Base-by-base conservation (phyloP, 92 coral and sea anemone species). In the Zoanthus gigantus region DNA sequence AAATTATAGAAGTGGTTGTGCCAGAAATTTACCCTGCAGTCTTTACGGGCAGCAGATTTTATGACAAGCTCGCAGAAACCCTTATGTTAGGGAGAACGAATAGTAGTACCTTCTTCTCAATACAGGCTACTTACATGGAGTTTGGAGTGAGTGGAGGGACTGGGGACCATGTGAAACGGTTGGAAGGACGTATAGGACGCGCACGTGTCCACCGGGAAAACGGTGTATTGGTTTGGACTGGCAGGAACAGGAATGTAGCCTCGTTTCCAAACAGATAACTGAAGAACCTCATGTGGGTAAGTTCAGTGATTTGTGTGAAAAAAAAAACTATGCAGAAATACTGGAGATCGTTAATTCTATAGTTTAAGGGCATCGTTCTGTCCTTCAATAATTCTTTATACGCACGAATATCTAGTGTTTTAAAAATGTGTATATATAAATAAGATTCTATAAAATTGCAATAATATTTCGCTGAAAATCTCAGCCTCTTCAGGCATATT, bases 101-200 rank as follows among this genome's bases (percentile, higher is more conserved):
- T 60, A 5, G 18, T 63, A 30, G 9, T 34, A 46, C 16, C 15
- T 60, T 23, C 12, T 60, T 83, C 74, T 78, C 12, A 72, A 83
- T 3, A 76, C 83, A 63, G 87, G 88, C 0, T 75, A 77, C 28
- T 87, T 79, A 8, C 88, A 86, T 5, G 94, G 90, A 2, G 60
- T 68, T 81, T 91, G 92, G 94, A 79, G 86, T 32, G 45, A 23
- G 82, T 91, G 94, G 94, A 65, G 80, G 31, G 71, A 72, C 60
- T 91, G 94, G 94, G 72, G 91, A 68, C 82, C 82, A 8, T 91
- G 94, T 84, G 75, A 76, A 76, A 14, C 74, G 0, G 87, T 91
- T 23, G 94, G 94, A 8, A 83, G 86, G 78, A 90, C 60, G 79
- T 75, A 83, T 79, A 83, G 94, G 15, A 77, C 80, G 34, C 92